Base-by-base conservation (phyloP, 2,888 invertebrate species). In the Shargacucullia verbasci region DNA sequence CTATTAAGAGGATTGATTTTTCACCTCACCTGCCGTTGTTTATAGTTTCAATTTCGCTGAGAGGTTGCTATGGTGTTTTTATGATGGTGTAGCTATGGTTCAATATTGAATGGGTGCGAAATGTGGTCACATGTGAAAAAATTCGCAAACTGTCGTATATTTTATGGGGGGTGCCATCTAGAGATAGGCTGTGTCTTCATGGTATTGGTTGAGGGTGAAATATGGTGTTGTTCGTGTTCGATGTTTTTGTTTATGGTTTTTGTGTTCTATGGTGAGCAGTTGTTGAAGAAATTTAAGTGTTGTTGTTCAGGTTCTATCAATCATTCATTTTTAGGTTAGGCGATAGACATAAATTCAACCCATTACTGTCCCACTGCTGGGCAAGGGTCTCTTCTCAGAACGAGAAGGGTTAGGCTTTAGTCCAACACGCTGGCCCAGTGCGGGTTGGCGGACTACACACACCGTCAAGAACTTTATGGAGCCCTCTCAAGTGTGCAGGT, bases 31-130 rank as follows among this genome's bases (percentile, higher is more conserved):
- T 79, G 75, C 59, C 63, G 61, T 78, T 77, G 71, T 80, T 70
- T 78, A 79, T 77, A 78, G 75, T 76, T 78, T 68, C 80, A 81
- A 81, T 81, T 80, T 74, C 48, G 70, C 57, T 78, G 77, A 81
- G 81, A 80, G 81, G 81, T 72, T 76, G 57, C 70, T 38, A 67
- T 70, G 72, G 65, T 29, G 39, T 67, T 73, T 67, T 67, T 73
- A 65, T 69, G 57, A 41, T 59, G 53, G 39, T 45, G 38, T 35
- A 14, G 33, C 53, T 38, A 60, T 47, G 40, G 53, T 33, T 48
- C 31, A 15, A 11, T 58, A 69, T 68, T 34, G 62, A 66, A 56
- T 56, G 52, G 35, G 31, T 57, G 40, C 38, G 44, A 52, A 52
- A 61, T 53, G 45, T 70, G 72, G 75, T 57, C 75, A 75, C 70